Percentiles rank a stretch among this genome's conserved stretches.
Evolutionary conservation across 30 jellyfish, hydroid and myxozoan genomes (phyloP).

Genomic region (Cassiopea andromeda): DNA sequence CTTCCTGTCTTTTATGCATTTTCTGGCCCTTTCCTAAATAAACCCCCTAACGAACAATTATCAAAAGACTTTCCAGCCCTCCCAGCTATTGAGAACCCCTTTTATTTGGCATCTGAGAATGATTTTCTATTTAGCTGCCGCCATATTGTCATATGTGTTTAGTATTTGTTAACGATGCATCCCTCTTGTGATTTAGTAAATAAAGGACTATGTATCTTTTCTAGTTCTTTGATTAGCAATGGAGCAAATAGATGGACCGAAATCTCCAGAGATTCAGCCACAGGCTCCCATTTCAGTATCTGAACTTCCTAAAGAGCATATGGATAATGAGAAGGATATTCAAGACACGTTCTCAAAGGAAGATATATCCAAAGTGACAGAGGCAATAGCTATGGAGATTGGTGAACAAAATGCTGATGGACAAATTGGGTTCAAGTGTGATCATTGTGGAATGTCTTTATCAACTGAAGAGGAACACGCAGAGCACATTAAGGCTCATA

Average conservation of each 20-base stretch:
- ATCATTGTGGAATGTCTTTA: slow-evolving; percentile 20
- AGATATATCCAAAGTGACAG: slow-evolving; percentile 37
- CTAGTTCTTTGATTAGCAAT: background rate
- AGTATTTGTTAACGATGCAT: no score
- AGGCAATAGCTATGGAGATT: slow-evolving; percentile 18
- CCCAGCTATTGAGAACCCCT: no score
- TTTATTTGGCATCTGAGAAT: no score
- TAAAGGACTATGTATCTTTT: no score
- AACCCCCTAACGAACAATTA: no score
- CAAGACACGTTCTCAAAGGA: slow-evolving; percentile 39
- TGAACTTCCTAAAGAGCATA: slow-evolving; percentile 27
- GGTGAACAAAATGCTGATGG: background rate
- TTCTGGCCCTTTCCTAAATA: no score
- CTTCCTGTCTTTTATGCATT: no score
- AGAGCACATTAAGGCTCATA: slow-evolving; percentile 46
- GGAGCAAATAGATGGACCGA: slow-evolving; percentile 26
- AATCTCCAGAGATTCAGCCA: slow-evolving; percentile 52
- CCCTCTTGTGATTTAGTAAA: no score
- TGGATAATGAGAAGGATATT: background rate
- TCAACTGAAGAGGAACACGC: slow-evolving; percentile 45
- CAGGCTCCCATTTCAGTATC: slow-evolving; percentile 14
- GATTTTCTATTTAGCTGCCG: no score
- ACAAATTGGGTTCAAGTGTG: slow-evolving; percentile 10
- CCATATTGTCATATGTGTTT: no score
- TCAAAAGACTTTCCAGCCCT: no score